A percentile compares a stretch with the other conserved stretches of the same genome.
These are phyloP conservation scores for Margaritifera margaritifera DNA, from an alignment of 2,888 invertebrate species.

Conservation along the genomic window DNA sequence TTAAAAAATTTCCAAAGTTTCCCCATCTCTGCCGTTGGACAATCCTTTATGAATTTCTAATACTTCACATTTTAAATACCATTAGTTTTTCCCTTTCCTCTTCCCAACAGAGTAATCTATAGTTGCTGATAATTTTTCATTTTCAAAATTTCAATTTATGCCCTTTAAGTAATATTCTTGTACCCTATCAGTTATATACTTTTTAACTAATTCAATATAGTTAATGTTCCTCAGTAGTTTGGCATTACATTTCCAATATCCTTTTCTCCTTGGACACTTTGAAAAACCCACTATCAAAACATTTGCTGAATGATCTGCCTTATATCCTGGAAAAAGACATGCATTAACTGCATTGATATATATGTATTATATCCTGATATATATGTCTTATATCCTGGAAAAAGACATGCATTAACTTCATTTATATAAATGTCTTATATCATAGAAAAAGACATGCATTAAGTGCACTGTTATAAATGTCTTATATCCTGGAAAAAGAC, in stretches of 20 bases:
- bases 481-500: slow-evolving; percentile 12
- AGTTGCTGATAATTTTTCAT: background rate
- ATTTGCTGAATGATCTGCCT: slow-evolving; percentile 13
- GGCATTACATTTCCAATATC: slow-evolving; percentile 7
- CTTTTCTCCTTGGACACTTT: background rate
- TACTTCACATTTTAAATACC: no score
- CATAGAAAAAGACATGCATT: slow-evolving; percentile 4
- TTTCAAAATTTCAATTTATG: background rate
- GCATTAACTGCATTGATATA: no score
- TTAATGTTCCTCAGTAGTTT: background rate
- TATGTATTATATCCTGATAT: no score
- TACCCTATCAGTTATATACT: no score
- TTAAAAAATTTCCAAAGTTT: no score
- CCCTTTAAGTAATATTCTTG: no score
- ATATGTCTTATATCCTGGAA: slow-evolving; percentile 14
- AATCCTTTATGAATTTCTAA: no score
- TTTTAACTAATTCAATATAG: no score
- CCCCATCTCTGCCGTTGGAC: no score
- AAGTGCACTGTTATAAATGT: no score
- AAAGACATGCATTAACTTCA: background rate
- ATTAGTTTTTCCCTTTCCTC: background rate
- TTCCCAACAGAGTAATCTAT: no score
- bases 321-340: slow-evolving; percentile 10
- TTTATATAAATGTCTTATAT: slow-evolving; percentile 12
- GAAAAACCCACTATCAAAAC: background rate